Base-by-base conservation (phyloP, 2,797 vertebrate genomes). In the Ctenosaura bakeri region DNA sequence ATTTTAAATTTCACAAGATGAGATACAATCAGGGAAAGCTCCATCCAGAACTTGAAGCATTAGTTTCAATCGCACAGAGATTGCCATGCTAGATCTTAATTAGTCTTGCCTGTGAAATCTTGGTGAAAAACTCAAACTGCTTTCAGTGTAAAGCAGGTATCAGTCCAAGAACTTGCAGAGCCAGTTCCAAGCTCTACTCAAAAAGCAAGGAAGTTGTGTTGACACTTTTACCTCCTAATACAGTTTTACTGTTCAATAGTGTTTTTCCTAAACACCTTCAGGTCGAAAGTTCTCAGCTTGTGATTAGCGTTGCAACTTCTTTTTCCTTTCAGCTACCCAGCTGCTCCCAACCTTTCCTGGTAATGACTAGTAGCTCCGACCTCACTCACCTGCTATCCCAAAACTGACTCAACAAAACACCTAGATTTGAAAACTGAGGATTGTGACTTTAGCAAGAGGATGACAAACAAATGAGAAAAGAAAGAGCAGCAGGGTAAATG, bases 311-410 rank as follows among this genome's bases (percentile, higher is more conserved):
- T 56, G 52, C n/a, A 83, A 83, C 78, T 82, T 74, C 78, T 52
- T 77, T 54, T 50, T 77, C 32, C 14, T 52, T n/a, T 59, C 54
- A 86, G 52, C 7, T 56, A 22, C 26, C 46, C 77, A 86, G 52
- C 6, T 80, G 89, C 50, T 77, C n/a, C n/a, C 71, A 83, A 83
- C 73, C 76, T 87, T 32, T 77, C 38, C 18, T 4, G 2, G 18
- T 26, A 84, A 84, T 64, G 77, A 56, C n/a, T 22, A 86, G 35
- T 6, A 64, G 32, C 66, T 73, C 26, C 18, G 69, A 22, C 56
- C 78, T 89, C 46, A n/a, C n/a, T 90, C 69, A 77, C 69, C 42
- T 77, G 66, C 83, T 77, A 42, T 10, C n/a, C 42, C 35, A 66
- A 86, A 90, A 64, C 42, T 66, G 26, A 52, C 69, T 64, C 29